phyloP scores from a whole-genome alignment of 2,888 invertebrate genomes.

The Cataglyphis albicans region DNA sequence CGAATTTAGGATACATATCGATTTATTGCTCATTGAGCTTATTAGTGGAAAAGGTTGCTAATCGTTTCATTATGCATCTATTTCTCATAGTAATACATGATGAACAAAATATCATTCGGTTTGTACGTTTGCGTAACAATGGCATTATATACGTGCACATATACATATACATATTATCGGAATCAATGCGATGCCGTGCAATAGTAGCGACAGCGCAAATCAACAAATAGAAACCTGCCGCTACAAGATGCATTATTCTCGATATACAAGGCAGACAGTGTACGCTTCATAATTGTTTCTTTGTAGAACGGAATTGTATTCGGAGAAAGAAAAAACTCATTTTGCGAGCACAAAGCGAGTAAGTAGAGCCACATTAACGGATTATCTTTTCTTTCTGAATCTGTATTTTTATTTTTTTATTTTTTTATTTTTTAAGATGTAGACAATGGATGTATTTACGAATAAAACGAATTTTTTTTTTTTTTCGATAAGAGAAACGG shows the following conservation, averaged over 20 bases:
- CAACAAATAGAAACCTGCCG: constrained; percentile 41
- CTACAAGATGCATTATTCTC: constrained; percentile 32
- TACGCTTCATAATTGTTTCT: constrained; percentile 12
- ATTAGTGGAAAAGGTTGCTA: constrained; percentile 59
- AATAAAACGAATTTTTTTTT: not conserved
- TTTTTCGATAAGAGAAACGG: not conserved
- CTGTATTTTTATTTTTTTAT: not conserved
- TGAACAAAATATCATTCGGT: constrained; percentile 47
- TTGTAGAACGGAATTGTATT: constrained; percentile 5
- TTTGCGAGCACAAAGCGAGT: not conserved
- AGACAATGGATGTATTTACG: constrained; percentile 14
- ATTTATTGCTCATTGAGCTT: constrained; percentile 36
- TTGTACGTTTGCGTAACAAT: constrained; percentile 60
- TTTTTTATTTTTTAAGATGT: no score
- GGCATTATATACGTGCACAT: constrained; percentile 6
- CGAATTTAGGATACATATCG: constrained; percentile 17
- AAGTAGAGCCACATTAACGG: not conserved
- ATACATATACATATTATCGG: constrained; percentile 37
- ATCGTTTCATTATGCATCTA: constrained; percentile 52
- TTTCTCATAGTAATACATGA: constrained; percentile 65
- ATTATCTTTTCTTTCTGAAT: not conserved
- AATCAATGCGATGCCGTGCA: constrained; percentile 62
- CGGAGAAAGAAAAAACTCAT: constrained; percentile 10
- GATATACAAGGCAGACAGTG: constrained; percentile 4
- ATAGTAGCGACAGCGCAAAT: constrained; percentile 28